These are phyloP conservation scores for Stylophora pistillata DNA, from an alignment of 64 coral and sea anemone genomes.

Conservation along the genomic window DNA sequence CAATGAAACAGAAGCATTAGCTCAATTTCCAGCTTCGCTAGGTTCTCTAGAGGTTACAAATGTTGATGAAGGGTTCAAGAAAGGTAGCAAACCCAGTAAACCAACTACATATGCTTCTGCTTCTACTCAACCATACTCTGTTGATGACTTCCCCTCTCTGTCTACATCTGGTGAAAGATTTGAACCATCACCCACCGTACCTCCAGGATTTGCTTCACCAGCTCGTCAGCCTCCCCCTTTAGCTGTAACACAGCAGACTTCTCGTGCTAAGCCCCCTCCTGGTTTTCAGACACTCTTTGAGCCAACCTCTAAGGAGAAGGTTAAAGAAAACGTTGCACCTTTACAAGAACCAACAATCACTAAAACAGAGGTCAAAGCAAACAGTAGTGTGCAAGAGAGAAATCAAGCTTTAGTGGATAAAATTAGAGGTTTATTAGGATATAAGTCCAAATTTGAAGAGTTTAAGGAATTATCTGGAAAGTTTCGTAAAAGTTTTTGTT, in stretches of 20 bases:
- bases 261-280: constrained; percentile 32
- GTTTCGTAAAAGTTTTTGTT: constrained; percentile 74
- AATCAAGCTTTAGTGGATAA: constrained; percentile 84
- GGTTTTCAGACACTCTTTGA: constrained; percentile 7
- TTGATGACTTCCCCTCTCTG: constrained; percentile 57
- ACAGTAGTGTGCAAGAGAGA: constrained; percentile 58
- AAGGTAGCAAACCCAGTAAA: neutral
- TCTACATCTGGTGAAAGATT: constrained; percentile 1
- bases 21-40: neutral
- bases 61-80: neutral
- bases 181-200: constrained; percentile 25
- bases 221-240: constrained; percentile 15
- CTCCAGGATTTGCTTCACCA: constrained; percentile 53
- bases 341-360: neutral
- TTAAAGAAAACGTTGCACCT: constrained; percentile 42
- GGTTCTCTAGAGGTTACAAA: constrained; percentile 12
- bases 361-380: constrained; percentile 16
- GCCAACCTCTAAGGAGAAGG: neutral
- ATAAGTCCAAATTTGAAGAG: constrained; percentile 78
- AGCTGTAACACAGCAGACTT: constrained; percentile 1
- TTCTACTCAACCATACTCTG: neutral
- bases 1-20: neutral
- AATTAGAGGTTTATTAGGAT: constrained; percentile 63
- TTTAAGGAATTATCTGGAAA: constrained; percentile 87
- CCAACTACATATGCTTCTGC: neutral